A percentile compares a stretch with the other conserved stretches of the same genome.
phyloP scores from a whole-genome alignment of 2,113 vertebrate genomes.

The Sapajus apella region DNA sequence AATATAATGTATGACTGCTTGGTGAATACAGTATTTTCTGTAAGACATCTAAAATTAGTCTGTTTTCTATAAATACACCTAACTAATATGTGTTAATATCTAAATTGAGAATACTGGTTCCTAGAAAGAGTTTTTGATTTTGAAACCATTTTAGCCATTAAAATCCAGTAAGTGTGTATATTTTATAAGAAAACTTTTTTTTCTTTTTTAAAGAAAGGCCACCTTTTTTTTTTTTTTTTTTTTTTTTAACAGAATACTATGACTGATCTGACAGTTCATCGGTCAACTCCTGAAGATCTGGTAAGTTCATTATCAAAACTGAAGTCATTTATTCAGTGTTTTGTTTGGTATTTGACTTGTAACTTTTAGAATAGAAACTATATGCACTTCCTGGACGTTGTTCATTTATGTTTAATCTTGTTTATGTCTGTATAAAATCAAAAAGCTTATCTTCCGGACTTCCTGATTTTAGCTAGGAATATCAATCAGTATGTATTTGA shows the following conservation, averaged over 20 bases:
- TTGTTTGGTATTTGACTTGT: constrained; percentile 34
- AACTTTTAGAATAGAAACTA: neutral
- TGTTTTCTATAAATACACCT: neutral
- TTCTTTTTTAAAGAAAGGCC: neutral
- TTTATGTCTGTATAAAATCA: neutral
- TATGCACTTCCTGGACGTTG: neutral
- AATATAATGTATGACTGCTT: neutral
- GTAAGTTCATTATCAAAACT: constrained; percentile 83
- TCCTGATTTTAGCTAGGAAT: neutral
- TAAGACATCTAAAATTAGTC: constrained; percentile 32
- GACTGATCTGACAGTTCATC: constrained; percentile 91
- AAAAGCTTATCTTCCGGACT: neutral
- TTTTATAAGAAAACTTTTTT: neutral
- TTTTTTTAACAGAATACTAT: constrained; percentile 88
- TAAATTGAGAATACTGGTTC: constrained; percentile 17
- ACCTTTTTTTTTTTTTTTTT: constrained; percentile 33
- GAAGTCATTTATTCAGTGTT: neutral
- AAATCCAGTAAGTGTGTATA: constrained; percentile 7
- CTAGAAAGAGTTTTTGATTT: constrained; percentile 27
- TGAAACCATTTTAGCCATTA: constrained; percentile 19
- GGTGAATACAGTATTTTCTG: constrained; percentile 35
- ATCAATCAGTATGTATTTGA: neutral
- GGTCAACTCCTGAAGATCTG: constrained; percentile 90
- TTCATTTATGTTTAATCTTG: constrained; percentile 46
- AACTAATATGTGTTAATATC: constrained; percentile 34